Evolutionary conservation across 2,113 vertebrate genomes (phyloP).

Genomic region (Columbina picui): DNA sequence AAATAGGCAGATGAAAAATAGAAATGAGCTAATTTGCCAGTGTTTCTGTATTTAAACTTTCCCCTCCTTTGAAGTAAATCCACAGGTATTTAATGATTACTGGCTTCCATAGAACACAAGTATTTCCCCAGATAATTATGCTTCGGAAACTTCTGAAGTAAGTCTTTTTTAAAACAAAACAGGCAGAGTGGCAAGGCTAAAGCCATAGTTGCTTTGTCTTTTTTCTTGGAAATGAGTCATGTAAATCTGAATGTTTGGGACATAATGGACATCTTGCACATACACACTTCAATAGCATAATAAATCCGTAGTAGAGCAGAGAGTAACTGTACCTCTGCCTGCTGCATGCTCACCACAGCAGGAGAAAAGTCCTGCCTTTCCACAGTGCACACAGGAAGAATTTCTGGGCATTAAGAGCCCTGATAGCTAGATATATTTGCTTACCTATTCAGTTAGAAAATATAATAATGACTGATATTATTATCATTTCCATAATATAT

Average conservation of each 20-base stretch:
- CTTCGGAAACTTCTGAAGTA: neutral
- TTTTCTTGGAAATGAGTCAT: neutral
- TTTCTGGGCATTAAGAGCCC: neutral
- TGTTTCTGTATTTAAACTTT: conserved; percentile 34
- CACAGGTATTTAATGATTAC: conserved; percentile 15
- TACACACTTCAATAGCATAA: neutral
- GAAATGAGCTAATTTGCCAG: conserved; percentile 18
- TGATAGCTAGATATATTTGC: neutral
- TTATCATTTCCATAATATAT: neutral
- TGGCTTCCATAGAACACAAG: conserved; percentile 26
- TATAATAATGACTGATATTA: neutral
- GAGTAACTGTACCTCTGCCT: neutral
- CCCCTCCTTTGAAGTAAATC: conserved; percentile 43
- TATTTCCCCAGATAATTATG: conserved; percentile 35
- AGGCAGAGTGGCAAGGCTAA: neutral
- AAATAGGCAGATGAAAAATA: conserved; percentile 38
- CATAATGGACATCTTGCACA: neutral
- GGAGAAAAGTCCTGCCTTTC: neutral
- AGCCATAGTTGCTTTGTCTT: neutral
- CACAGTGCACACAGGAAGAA: neutral
- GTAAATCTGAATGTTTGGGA: neutral
- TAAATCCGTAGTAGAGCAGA: neutral
- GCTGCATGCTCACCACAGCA: neutral
- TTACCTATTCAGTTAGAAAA: neutral
- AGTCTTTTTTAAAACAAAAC: conserved; percentile 16